Evolutionary conservation across 2,797 vertebrate species (phyloP).

Genomic region (Muraenolepis orangiensis): DNA sequence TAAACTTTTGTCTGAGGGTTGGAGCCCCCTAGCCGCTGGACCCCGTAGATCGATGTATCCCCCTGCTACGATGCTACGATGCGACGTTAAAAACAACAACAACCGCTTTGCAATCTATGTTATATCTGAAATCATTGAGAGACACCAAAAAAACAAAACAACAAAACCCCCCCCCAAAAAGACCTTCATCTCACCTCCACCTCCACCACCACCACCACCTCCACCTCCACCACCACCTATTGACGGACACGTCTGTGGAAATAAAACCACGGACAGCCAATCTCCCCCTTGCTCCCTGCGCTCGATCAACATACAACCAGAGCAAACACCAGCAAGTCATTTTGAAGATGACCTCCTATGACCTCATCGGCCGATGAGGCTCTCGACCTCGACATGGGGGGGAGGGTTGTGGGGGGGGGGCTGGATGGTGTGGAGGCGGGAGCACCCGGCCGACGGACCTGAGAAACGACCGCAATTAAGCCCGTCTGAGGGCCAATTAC

Average conservation of each 20-base stretch:
- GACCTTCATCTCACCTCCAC: neutral
- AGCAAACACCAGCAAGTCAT: slow-evolving; percentile 7
- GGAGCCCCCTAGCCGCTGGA: neutral
- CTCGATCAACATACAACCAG: neutral
- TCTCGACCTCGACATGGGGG: slow-evolving; percentile 55
- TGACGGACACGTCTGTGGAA: neutral
- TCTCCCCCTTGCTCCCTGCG: neutral
- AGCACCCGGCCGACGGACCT: slow-evolving; percentile 42
- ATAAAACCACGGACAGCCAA: neutral
- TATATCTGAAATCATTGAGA: neutral
- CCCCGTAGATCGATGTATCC: neutral
- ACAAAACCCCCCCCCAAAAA: too few species aligned
- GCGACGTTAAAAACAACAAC: neutral
- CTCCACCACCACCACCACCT: neutral
- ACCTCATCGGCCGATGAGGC: slow-evolving; percentile 36
- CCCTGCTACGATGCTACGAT: neutral
- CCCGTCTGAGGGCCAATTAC: slow-evolving; percentile 69
- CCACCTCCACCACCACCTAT: too few species aligned
- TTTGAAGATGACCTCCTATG: slow-evolving; percentile 19
- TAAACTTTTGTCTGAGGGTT: neutral
- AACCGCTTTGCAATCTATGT: neutral
- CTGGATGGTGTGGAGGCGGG: slow-evolving; percentile 34
- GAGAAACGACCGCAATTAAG: slow-evolving; percentile 73
- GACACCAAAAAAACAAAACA: neutral
- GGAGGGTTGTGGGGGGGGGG: too few species aligned